phyloP scores from a whole-genome alignment of 2,888 invertebrate species.

The Cistogaster globosa region DNA sequence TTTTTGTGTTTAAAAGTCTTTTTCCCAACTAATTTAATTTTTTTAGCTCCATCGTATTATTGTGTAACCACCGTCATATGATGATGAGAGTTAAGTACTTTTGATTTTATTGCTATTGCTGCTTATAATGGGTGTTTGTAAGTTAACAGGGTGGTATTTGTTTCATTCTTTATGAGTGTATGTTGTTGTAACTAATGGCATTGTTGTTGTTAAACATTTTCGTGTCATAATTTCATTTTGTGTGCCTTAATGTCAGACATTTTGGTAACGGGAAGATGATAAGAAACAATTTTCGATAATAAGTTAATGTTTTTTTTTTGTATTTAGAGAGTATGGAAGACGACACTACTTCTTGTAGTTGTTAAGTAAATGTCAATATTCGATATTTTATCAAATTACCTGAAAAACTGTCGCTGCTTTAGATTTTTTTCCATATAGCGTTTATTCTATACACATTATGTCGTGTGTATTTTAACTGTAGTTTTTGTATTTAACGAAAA shows the following conservation, averaged over 20 bases:
- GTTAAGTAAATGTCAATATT: constrained; percentile 25
- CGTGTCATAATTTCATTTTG: constrained; percentile 55
- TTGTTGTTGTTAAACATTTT: constrained; percentile 37
- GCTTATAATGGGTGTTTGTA: constrained; percentile 16
- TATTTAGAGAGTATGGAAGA: background rate
- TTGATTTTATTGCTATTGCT: background rate
- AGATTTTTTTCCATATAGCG: background rate
- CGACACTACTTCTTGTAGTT: background rate
- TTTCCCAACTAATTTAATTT: too few species aligned
- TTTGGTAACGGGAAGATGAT: constrained; percentile 63
- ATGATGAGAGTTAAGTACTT: constrained; percentile 1
- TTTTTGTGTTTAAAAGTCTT: too few species aligned
- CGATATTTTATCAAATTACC: constrained; percentile 65
- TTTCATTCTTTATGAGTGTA: constrained; percentile 10
- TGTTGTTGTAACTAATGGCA: constrained; percentile 21
- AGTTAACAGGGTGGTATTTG: background rate
- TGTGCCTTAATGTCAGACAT: constrained; percentile 56
- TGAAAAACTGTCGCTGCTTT: constrained; percentile 40
- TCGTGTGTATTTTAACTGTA: constrained; percentile 12
- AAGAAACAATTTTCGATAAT: constrained; percentile 54
- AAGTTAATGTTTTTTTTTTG: background rate
- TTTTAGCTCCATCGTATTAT: background rate
- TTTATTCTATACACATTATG: background rate
- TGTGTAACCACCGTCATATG: background rate
- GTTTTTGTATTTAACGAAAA: constrained; percentile 34